A percentile compares a stretch with the other conserved stretches of the same genome.
phyloP scores from a whole-genome alignment of 2,113 vertebrate genomes.

The Varanus komodoensis region DNA sequence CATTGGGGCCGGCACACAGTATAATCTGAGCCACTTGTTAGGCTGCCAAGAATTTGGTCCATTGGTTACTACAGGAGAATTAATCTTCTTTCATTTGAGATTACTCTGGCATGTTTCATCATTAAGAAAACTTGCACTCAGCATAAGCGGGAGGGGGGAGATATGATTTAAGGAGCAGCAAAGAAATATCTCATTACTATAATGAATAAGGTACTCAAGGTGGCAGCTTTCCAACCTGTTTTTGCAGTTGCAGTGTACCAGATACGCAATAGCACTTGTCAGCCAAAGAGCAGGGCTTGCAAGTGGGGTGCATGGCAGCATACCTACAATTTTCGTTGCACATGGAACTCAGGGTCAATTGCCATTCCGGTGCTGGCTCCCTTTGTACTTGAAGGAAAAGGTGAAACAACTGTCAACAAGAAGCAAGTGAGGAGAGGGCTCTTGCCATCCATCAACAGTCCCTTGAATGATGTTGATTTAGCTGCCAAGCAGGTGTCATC shows the following conservation, averaged over 20 bases:
- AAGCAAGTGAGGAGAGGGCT: background rate
- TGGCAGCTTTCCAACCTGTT: background rate
- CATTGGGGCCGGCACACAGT: background rate
- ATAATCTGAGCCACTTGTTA: background rate
- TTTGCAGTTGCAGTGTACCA: background rate
- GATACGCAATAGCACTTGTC: background rate
- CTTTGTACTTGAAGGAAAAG: background rate
- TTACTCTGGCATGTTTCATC: background rate
- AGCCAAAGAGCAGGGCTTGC: background rate
- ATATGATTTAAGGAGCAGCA: constrained; percentile 5
- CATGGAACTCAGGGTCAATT: background rate
- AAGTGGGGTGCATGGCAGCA: background rate
- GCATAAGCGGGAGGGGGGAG: background rate
- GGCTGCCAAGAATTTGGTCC: background rate
- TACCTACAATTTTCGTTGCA: background rate
- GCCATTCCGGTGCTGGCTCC: background rate
- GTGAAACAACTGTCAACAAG: constrained; percentile 4
- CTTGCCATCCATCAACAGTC: background rate
- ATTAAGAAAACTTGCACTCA: constrained; percentile 8
- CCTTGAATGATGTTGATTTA: constrained; percentile 5
- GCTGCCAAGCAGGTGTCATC: background rate
- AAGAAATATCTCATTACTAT: background rate
- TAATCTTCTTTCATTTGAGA: background rate
- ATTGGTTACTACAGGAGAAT: background rate
- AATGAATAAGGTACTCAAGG: background rate